Base-by-base conservation (phyloP, 2,888 invertebrate species). In the Chalcosyrphus nemorum region DNA sequence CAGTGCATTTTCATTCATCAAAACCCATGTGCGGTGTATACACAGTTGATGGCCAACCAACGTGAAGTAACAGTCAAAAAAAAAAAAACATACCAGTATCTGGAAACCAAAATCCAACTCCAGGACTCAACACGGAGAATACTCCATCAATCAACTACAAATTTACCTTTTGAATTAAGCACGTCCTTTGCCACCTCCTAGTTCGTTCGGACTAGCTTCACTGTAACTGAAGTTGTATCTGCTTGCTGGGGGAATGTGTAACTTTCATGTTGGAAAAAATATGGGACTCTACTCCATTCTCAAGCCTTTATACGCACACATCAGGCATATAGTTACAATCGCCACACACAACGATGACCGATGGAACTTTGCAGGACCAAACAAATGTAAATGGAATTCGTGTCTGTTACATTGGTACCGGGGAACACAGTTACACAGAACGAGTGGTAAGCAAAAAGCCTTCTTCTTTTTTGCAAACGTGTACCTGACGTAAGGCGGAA, bases 361-460 rank as follows among this genome's bases (percentile, higher is more conserved):
- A 80, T 80, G 82, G 63, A 78, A 75, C 29, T 75, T 84, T 65
- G n/a, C 84, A 75, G 80, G 70, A 80, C 68, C 74, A 63, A 82
- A 77, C 78, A 80, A 78, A 84, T 74, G 74, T 80, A 84, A 84
- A 84, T 84, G 78, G 74, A 78, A 84, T 80, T 84, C 70, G 63
- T 80, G 74, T 75, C 75, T 68, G 74, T 74, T 68, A 65, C 74
- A 78, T 41, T 38, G 54, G 27, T n/a, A 38, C 41, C 38, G 57
- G 2, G 41, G 32, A 29, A 15, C 32, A n/a, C 32, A 65, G 24
- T 56, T 47, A 17, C 50, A 54, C 50, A 54, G 59, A 52, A 72
- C 50, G 32, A 52, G 45, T 50, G 65, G 77, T 66, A 71, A 54
- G 71, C 72, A 68, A 50, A n/a, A 63, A 56, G 35, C 41, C 19